Conservation (phyloP, 1,140 invertebrate genomes). For the Cephus cinctus region DNA sequence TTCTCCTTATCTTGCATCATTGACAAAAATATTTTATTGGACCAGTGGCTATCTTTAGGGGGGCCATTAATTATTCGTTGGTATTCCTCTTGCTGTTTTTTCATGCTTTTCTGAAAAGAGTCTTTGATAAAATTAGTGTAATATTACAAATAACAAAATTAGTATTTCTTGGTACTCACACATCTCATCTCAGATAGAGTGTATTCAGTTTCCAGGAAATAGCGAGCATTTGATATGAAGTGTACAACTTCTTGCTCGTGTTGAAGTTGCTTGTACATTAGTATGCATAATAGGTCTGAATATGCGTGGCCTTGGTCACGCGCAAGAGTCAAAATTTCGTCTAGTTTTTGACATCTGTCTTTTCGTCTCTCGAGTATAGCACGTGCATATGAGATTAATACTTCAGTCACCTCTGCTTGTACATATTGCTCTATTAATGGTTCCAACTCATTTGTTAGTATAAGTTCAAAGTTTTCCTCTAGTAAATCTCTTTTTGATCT, state of each 20-base stretch:
- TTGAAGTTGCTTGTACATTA: slow-evolving; percentile 43
- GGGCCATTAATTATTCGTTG: slow-evolving; percentile 16
- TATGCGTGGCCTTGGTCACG: slow-evolving; percentile 41
- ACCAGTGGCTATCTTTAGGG: slow-evolving; percentile 32
- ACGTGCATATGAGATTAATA: slow-evolving; percentile 31
- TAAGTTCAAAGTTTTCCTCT: slow-evolving; percentile 37
- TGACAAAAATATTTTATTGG: slow-evolving; percentile 37
- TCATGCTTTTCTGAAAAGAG: slow-evolving; percentile 38
- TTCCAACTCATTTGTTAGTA: slow-evolving; percentile 32
- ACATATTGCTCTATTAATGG: slow-evolving; percentile 31
- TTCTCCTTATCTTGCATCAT: slow-evolving; percentile 31
- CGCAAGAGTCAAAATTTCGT: slow-evolving; percentile 32
- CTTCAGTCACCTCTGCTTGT: slow-evolving; percentile 30
- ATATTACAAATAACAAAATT: not conserved
- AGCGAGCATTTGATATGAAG: slow-evolving; percentile 37
- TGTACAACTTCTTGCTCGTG: slow-evolving; percentile 35
- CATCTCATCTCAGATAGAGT: slow-evolving; percentile 34
- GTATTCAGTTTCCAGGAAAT: slow-evolving; percentile 45
- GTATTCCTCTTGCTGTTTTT: slow-evolving; percentile 38
- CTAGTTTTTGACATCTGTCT: slow-evolving; percentile 32
- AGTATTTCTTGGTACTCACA: slow-evolving; percentile 31
- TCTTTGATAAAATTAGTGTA: slow-evolving; percentile 12
- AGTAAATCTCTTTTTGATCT: slow-evolving; percentile 35
- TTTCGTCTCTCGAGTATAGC: slow-evolving; percentile 29
- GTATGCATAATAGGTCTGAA: slow-evolving; percentile 41